A percentile compares a stretch with the other conserved stretches of the same genome.
Conservation (phyloP, 2,113 vertebrate genomes). For the Leptobrachium ailaonicum region DNA sequence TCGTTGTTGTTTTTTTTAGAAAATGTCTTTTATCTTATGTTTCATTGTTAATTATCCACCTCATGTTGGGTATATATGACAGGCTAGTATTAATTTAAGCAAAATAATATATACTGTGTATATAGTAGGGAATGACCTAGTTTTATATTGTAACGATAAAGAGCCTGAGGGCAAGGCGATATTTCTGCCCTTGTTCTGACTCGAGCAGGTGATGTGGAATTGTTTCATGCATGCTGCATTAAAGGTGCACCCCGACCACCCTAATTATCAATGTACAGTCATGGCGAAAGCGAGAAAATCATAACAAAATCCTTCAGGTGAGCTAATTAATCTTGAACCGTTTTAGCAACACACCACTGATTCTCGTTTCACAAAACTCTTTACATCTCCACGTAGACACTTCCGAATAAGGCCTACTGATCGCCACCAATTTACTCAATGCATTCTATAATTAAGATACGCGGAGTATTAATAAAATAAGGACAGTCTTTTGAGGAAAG, state of each 20-base stretch:
- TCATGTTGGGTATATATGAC: too few relatives aligned
- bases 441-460: conserved; percentile 77
- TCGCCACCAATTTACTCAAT: conserved; percentile 76
- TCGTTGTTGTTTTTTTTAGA: too few relatives aligned
- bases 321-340: conserved; percentile 76
- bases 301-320: conserved; percentile 67
- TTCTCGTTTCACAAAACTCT: conserved; percentile 69
- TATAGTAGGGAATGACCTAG: too few relatives aligned
- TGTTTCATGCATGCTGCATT: not conserved
- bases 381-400: conserved; percentile 64
- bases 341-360: conserved; percentile 66
- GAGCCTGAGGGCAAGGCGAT: too few relatives aligned
- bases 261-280: conserved; percentile 14
- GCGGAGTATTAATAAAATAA: conserved; percentile 70
- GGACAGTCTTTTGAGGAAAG: conserved; percentile 65
- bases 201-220: too few relatives aligned
- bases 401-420: conserved; percentile 72
- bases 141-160: too few relatives aligned
- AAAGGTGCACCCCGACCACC: not conserved
- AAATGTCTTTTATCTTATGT: too few relatives aligned
- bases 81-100: too few relatives aligned
- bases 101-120: too few relatives aligned
- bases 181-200: too few relatives aligned
- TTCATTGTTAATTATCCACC: too few relatives aligned
- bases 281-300: conserved; percentile 46